Percentiles rank a stretch among this genome's conserved stretches.
These are phyloP conservation scores for Agapornis roseicollis DNA, from an alignment of 2,113 vertebrate species.

Conservation along the genomic window DNA sequence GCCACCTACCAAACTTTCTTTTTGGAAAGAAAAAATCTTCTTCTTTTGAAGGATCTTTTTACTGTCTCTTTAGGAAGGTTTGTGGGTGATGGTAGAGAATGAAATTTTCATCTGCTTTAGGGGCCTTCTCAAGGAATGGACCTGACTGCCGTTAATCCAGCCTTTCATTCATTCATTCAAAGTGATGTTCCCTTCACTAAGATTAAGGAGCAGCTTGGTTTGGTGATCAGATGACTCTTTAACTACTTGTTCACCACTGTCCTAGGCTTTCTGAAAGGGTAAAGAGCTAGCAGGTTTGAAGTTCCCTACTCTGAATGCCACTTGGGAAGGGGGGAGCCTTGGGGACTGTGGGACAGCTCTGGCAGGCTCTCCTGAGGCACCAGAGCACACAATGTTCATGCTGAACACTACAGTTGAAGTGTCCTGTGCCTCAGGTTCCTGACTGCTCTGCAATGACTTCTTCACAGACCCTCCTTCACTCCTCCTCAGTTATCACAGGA, in stretches of 20 bases:
- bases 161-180: background rate
- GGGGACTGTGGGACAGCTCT: background rate
- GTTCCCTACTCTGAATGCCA: background rate
- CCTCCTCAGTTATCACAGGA: rapidly evolving
- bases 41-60: background rate
- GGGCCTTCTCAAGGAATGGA: background rate
- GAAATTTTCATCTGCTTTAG: background rate
- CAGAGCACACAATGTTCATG: background rate
- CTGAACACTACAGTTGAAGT: background rate
- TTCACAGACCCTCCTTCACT: background rate
- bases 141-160: background rate
- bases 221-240: conserved; percentile 57
- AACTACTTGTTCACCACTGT: background rate
- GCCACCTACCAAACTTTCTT: background rate
- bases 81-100: background rate
- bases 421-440: background rate
- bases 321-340: background rate
- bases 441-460: rapidly evolving
- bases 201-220: conserved; percentile 31
- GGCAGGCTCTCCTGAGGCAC: background rate
- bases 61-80: background rate
- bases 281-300: background rate
- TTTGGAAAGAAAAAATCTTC: background rate
- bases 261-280: background rate
- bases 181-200: background rate